Evolutionary conservation across 1,140 invertebrate genomes (phyloP).

Genomic region (Nymphalis io): DNA sequence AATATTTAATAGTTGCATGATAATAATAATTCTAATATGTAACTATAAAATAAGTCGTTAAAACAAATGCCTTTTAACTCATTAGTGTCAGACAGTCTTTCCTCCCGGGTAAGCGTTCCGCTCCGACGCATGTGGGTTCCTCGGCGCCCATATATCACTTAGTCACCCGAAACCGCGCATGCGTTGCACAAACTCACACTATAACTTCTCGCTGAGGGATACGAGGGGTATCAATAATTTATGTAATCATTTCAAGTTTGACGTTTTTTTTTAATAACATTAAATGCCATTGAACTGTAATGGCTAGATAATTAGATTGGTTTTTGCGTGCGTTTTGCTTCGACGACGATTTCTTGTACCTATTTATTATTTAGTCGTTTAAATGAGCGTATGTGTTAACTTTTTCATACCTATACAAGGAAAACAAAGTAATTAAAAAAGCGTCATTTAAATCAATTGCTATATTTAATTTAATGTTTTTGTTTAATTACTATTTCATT

Average conservation of each 20-base stretch:
- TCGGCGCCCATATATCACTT: constrained; percentile 69
- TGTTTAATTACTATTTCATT: too few species aligned
- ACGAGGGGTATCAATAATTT: constrained; percentile 44
- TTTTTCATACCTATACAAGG: neutral
- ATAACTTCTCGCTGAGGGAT: constrained; percentile 44
- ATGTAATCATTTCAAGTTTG: constrained; percentile 2
- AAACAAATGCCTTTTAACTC: constrained; percentile 26
- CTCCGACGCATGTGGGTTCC: constrained; percentile 59
- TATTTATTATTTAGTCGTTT: neutral
- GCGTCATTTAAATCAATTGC: too few species aligned
- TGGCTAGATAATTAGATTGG: neutral
- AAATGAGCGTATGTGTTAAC: neutral
- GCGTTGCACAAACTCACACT: constrained; percentile 40
- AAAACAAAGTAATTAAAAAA: too few species aligned
- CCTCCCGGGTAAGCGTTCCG: constrained; percentile 42
- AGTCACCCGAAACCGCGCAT: constrained; percentile 58
- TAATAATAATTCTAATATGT: too few species aligned
- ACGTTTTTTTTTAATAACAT: neutral
- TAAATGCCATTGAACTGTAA: neutral
- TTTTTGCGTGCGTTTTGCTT: neutral
- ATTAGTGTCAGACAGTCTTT: constrained; percentile 7
- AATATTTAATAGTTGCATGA: too few species aligned
- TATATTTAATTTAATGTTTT: too few species aligned
- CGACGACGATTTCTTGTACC: neutral
- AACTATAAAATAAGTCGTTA: constrained; percentile 8